These are phyloP conservation scores for Antheraea mylitta DNA, from an alignment of 1,140 invertebrate species.

Conservation along the genomic window DNA sequence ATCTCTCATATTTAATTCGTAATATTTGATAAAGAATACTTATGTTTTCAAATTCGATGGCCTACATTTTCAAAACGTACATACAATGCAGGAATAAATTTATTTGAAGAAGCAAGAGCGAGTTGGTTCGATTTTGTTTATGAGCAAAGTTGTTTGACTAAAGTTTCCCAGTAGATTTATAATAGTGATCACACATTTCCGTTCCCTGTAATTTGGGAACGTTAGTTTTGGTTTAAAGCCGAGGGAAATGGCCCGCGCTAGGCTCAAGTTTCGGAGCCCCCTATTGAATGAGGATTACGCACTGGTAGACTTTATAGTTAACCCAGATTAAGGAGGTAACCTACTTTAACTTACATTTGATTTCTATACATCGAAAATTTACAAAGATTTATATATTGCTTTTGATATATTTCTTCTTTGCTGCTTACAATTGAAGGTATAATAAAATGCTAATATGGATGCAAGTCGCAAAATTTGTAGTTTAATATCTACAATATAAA, in stretches of 20 bases:
- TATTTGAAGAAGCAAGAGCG: not conserved
- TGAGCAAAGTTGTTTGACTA: conserved; percentile 18
- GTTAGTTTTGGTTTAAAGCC: conserved; percentile 15
- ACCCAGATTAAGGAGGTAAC: conserved; percentile 26
- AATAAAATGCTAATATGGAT: too few species aligned
- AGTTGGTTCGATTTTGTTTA: conserved; percentile 20
- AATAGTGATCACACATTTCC: conserved; percentile 23
- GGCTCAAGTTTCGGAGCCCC: conserved; percentile 14
- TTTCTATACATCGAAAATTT: not conserved
- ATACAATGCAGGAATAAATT: not conserved
- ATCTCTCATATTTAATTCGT: too few species aligned
- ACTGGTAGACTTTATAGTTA: conserved; percentile 25
- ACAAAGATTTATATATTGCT: too few species aligned
- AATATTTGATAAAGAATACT: too few species aligned
- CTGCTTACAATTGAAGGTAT: too few species aligned
- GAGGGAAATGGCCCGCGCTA: conserved; percentile 10
- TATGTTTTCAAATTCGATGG: too few species aligned
- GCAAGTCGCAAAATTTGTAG: too few species aligned
- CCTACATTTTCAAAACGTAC: too few species aligned
- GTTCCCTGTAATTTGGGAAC: conserved; percentile 19
- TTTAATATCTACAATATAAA: too few species aligned
- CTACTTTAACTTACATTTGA: not conserved
- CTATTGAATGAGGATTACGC: conserved; percentile 25
- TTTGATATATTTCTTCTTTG: too few species aligned
- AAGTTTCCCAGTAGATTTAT: conserved; percentile 26